These are phyloP conservation scores for Cydia fagiglandana DNA, from an alignment of 1,140 invertebrate genomes.

Conservation along the genomic window DNA sequence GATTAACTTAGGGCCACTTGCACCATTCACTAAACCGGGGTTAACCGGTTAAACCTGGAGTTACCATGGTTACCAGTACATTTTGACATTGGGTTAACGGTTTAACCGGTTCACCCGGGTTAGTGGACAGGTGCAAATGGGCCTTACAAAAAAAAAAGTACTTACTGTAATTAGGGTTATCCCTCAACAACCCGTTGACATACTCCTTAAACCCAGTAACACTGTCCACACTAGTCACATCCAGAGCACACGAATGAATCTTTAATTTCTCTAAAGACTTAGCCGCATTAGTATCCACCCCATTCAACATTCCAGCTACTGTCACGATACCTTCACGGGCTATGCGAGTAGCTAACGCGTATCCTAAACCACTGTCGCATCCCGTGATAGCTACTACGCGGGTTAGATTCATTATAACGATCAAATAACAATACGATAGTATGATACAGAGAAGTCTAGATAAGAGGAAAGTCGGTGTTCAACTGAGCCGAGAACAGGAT, in stretches of 20 bases:
- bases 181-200: conserved; percentile 63
- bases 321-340: conserved; percentile 82
- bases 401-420: conserved; percentile 49
- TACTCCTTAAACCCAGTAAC: conserved; percentile 75
- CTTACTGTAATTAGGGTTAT: conserved; percentile 79
- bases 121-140: no score
- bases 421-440: background rate
- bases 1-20: no score
- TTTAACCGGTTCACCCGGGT: no score
- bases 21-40: no score
- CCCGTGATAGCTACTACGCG: conserved; percentile 86
- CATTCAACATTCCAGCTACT: conserved; percentile 85
- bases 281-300: conserved; percentile 72
- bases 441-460: background rate
- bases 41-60: no score
- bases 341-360: conserved; percentile 83
- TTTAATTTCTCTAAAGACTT: conserved; percentile 50
- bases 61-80: no score
- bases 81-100: no score
- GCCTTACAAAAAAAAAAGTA: conserved; percentile 37
- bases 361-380: conserved; percentile 92
- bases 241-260: conserved; percentile 79
- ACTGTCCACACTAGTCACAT: conserved; percentile 83
- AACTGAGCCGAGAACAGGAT: conserved; percentile 49
- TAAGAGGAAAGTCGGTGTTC: background rate